Conservation (phyloP, 2,113 vertebrate genomes). For the Misgurnus anguillicaudatus region DNA sequence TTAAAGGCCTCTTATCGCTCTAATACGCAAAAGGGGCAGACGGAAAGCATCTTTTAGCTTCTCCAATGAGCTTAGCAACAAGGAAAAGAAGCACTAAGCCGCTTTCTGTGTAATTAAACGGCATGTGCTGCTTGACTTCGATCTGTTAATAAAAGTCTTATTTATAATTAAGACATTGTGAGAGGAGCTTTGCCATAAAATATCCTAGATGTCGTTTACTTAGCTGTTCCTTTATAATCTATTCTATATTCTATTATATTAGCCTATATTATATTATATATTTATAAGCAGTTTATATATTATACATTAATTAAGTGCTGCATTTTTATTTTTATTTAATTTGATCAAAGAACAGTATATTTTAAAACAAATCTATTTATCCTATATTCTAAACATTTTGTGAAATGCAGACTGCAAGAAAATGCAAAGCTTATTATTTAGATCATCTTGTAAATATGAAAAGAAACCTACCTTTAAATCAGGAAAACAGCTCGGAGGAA, state of each 20-base stretch:
- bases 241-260: background rate
- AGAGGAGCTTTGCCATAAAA: background rate
- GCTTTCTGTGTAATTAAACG: constrained; percentile 80
- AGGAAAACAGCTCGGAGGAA: constrained; percentile 46
- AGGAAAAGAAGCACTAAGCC: constrained; percentile 69
- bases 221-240: background rate
- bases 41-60: constrained; percentile 67
- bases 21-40: constrained; percentile 70
- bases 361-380: background rate
- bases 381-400: background rate
- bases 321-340: background rate
- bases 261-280: background rate
- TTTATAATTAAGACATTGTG: constrained; percentile 70
- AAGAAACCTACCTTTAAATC: constrained; percentile 60
- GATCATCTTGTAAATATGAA: background rate
- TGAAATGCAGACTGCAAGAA: background rate
- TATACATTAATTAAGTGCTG: background rate
- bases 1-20: constrained; percentile 73
- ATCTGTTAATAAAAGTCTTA: constrained; percentile 74
- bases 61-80: constrained; percentile 74
- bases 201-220: background rate
- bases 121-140: constrained; percentile 65
- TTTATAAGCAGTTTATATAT: background rate
- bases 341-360: background rate
- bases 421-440: background rate